Percentiles rank a stretch among this genome's conserved stretches.
Evolutionary conservation across 1,140 invertebrate genomes (phyloP).

Genomic region (Caligus rogercresseyi): DNA sequence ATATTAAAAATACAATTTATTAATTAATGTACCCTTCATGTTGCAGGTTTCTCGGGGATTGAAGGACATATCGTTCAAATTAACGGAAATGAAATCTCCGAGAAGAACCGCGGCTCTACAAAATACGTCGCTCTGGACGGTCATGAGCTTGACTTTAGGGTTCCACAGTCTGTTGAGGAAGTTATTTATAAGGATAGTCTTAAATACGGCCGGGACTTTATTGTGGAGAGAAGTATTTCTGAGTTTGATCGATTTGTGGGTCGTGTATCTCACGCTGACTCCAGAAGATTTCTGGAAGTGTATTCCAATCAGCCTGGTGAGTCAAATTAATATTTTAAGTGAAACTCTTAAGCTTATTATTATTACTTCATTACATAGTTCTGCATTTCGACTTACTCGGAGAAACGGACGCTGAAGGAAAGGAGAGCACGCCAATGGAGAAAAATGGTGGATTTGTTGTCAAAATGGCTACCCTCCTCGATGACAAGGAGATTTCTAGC

Average conservation of each 20-base stretch:
- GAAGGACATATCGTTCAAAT: background rate
- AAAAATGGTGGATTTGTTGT: background rate
- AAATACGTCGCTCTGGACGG: background rate
- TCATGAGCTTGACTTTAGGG: background rate
- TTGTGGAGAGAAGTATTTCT: background rate
- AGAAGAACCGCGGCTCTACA: background rate
- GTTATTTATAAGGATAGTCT: background rate
- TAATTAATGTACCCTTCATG: too few species aligned
- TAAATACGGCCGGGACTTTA: background rate
- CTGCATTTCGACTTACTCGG: background rate
- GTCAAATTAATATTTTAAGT: too few species aligned
- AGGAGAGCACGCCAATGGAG: background rate
- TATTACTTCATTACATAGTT: background rate
- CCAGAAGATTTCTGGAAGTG: background rate
- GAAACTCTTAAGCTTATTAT: background rate
- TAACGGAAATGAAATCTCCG: background rate
- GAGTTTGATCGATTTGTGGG: background rate
- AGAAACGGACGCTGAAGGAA: background rate
- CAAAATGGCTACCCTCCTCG: background rate
- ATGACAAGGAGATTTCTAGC: background rate
- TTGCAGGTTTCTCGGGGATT: background rate
- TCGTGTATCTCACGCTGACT: background rate
- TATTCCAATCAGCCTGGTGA: background rate
- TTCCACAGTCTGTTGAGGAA: background rate
- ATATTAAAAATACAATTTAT: too few species aligned